A percentile compares a stretch with the other conserved stretches of the same genome.
These are phyloP conservation scores for Linnaemya vulpina DNA, from an alignment of 2,888 invertebrate species.

Conservation along the genomic window DNA sequence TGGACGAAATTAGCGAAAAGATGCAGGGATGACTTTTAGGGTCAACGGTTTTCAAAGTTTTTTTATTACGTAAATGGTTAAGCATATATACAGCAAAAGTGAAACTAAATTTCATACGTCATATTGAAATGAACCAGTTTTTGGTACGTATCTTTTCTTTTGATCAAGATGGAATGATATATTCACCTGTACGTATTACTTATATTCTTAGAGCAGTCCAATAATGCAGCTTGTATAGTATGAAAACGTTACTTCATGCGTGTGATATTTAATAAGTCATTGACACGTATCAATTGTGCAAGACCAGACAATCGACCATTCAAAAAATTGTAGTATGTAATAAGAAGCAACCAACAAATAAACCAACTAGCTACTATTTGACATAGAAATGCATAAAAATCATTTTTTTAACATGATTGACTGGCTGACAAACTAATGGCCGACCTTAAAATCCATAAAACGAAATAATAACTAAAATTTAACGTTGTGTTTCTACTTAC, in stretches of 20 bases:
- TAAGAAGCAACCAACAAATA: conserved; percentile 19
- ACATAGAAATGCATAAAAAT: conserved; percentile 61
- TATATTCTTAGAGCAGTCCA: too few species aligned
- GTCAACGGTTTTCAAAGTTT: too few species aligned
- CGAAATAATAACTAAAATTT: conserved; percentile 9
- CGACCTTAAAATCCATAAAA: conserved; percentile 46
- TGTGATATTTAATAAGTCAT: conserved; percentile 41
- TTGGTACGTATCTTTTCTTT: too few species aligned
- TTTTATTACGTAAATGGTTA: too few species aligned
- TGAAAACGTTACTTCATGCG: background rate
- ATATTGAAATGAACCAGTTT: too few species aligned
- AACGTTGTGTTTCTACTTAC: conserved; percentile 22
- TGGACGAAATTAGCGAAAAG: too few species aligned
- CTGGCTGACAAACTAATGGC: conserved; percentile 60
- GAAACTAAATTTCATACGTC: too few species aligned
- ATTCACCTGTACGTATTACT: too few species aligned
- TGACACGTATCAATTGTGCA: conserved; percentile 49
- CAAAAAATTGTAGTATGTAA: background rate
- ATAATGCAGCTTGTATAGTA: too few species aligned
- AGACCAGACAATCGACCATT: conserved; percentile 52
- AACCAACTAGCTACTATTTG: conserved; percentile 11
- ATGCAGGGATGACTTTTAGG: too few species aligned
- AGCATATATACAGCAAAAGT: too few species aligned
- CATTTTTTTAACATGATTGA: conserved; percentile 59
- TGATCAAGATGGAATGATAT: too few species aligned